These are phyloP conservation scores for Tetropium fuscum DNA, from an alignment of 2,888 invertebrate species.

Conservation along the genomic window DNA sequence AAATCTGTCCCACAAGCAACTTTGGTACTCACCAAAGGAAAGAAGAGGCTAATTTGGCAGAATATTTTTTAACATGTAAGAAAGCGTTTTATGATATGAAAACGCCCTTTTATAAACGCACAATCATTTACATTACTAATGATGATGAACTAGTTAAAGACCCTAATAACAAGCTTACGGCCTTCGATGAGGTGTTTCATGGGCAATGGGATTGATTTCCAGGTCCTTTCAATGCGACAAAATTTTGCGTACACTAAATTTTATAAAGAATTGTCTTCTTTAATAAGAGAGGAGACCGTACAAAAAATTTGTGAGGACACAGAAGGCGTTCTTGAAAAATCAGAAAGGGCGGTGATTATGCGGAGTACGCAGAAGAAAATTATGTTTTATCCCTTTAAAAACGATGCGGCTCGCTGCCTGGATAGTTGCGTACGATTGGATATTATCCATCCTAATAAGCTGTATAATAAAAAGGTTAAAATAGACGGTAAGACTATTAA, in stretches of 20 bases:
- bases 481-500: slow-evolving; percentile 45
- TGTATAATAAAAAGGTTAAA: slow-evolving; percentile 44
- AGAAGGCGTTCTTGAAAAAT: slow-evolving; percentile 50
- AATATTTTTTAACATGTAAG: slow-evolving; percentile 53
- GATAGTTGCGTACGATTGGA: slow-evolving; percentile 44
- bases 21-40: slow-evolving; percentile 47
- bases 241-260: slow-evolving; percentile 52
- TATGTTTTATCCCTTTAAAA: slow-evolving; percentile 51
- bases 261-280: slow-evolving; percentile 55
- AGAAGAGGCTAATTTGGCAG: slow-evolving; percentile 48
- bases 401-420: slow-evolving; percentile 44
- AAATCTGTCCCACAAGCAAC: slow-evolving; percentile 39
- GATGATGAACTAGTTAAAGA: slow-evolving; percentile 54
- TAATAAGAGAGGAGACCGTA: slow-evolving; percentile 31
- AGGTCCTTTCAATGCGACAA: slow-evolving; percentile 48
- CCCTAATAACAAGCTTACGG: slow-evolving; percentile 50
- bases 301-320: slow-evolving; percentile 50
- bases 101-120: slow-evolving; percentile 47
- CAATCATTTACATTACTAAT: slow-evolving; percentile 53
- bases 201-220: slow-evolving; percentile 47
- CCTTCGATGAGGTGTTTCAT: slow-evolving; percentile 55
- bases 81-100: slow-evolving; percentile 52
- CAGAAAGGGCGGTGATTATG: slow-evolving; percentile 42
- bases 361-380: slow-evolving; percentile 40
- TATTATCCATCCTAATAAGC: slow-evolving; percentile 33